These are phyloP conservation scores for Chinchilla lanigera DNA, from an alignment of 2,113 vertebrate genomes.

Conservation along the genomic window DNA sequence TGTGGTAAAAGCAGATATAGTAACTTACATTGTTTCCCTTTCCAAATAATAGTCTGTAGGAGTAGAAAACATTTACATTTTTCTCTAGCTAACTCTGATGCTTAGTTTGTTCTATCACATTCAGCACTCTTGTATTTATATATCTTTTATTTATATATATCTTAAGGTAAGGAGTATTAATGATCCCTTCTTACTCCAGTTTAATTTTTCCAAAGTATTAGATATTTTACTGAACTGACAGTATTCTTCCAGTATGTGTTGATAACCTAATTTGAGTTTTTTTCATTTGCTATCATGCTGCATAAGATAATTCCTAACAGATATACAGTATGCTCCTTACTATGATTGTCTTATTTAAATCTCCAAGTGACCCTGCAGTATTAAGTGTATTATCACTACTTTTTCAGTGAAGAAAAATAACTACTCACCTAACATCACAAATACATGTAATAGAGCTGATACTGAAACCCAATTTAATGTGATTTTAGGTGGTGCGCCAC, in stretches of 20 bases:
- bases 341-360: constrained; percentile 46
- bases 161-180: background rate
- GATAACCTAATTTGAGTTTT: constrained; percentile 14
- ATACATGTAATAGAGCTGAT: background rate
- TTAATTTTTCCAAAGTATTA: constrained; percentile 33
- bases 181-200: background rate
- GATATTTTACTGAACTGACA: background rate
- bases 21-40: background rate
- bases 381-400: constrained; percentile 41
- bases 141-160: constrained; percentile 9
- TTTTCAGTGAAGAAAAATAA: background rate
- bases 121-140: background rate
- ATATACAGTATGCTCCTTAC: background rate
- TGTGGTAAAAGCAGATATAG: background rate
- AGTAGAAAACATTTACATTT: background rate
- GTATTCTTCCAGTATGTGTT: background rate
- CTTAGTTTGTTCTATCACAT: constrained; percentile 10
- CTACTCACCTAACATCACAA: background rate
- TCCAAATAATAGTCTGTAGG: constrained; percentile 5
- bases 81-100: background rate
- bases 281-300: background rate
- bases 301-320: constrained; percentile 19
- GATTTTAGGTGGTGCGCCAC: background rate
- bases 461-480: background rate
- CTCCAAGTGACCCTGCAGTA: background rate